A percentile compares a stretch with the other conserved stretches of the same genome.
These are phyloP conservation scores for Caenorhabditis sp. DNA, from an alignment of 2,888 invertebrate genomes.

Conservation along the genomic window DNA sequence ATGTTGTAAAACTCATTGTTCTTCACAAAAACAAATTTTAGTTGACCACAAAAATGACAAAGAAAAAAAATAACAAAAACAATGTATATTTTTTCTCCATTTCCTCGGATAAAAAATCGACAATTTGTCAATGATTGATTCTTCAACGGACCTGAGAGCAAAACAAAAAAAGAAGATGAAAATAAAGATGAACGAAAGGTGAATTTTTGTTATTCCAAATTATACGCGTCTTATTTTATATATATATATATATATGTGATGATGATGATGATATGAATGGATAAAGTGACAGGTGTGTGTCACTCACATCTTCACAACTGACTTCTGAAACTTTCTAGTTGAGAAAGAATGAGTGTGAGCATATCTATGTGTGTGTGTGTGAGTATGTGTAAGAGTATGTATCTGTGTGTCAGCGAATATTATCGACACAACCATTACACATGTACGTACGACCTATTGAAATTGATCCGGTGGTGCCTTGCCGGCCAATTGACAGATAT, in stretches of 20 bases:
- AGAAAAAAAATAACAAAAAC: not conserved
- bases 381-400: too few relatives aligned
- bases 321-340: not conserved
- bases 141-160: not conserved
- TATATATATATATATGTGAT: not conserved
- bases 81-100: not conserved
- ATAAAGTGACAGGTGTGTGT: not conserved
- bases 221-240: not conserved
- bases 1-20: not conserved
- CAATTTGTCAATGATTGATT: conserved; percentile 1
- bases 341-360: too few relatives aligned
- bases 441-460: too few relatives aligned
- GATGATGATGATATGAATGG: not conserved
- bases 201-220: not conserved
- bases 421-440: too few relatives aligned
- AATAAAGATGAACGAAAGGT: not conserved
- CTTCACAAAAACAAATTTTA: too few relatives aligned
- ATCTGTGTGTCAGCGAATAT: too few relatives aligned
- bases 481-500: not conserved
- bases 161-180: not conserved
- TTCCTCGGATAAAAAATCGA: not conserved
- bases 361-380: too few relatives aligned
- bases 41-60: not conserved
- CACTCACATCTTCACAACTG: not conserved
- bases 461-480: too few relatives aligned